These are phyloP conservation scores for Baronia brevicornis DNA, from an alignment of 2,888 invertebrate genomes.

Conservation along the genomic window DNA sequence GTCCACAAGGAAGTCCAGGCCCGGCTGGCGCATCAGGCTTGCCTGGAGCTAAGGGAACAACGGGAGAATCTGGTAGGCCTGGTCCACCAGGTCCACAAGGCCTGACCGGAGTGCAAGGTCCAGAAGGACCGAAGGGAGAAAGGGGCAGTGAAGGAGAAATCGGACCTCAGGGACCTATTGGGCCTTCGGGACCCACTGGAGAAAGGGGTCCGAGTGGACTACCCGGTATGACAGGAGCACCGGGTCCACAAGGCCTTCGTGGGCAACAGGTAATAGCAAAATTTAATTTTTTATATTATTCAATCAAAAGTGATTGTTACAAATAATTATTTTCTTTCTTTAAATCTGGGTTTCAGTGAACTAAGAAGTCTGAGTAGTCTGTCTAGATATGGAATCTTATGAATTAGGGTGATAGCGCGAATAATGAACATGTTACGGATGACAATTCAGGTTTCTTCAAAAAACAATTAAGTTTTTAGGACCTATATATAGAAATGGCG, in stretches of 20 bases:
- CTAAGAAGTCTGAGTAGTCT: too few species aligned
- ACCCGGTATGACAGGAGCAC: conserved; percentile 79
- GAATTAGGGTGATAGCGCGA: too few species aligned
- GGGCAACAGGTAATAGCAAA: conserved; percentile 76
- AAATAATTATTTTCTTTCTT: too few species aligned
- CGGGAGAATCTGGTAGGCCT: conserved; percentile 81
- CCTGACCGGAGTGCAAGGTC: conserved; percentile 81
- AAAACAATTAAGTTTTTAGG: too few species aligned
- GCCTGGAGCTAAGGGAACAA: conserved; percentile 80
- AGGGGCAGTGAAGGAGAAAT: conserved; percentile 80
- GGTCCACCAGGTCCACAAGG: conserved; percentile 82
- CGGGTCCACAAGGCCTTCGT: conserved; percentile 79
- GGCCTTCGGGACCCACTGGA: conserved; percentile 81
- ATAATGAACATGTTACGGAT: too few species aligned
- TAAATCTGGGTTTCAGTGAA: too few species aligned
- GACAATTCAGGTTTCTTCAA: too few species aligned
- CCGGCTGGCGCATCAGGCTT: conserved; percentile 81
- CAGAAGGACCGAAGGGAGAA: conserved; percentile 85
- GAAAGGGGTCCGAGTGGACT: conserved; percentile 78
- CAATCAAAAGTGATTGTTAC: too few species aligned
- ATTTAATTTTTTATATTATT: too few species aligned
- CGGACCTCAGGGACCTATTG: conserved; percentile 82
- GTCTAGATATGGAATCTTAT: too few species aligned
- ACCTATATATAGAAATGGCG: too few species aligned
- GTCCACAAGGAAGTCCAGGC: conserved; percentile 81